A percentile compares a stretch with the other conserved stretches of the same genome.
Conservation (phyloP, 2,113 vertebrate genomes). For the Alethe diademata region DNA sequence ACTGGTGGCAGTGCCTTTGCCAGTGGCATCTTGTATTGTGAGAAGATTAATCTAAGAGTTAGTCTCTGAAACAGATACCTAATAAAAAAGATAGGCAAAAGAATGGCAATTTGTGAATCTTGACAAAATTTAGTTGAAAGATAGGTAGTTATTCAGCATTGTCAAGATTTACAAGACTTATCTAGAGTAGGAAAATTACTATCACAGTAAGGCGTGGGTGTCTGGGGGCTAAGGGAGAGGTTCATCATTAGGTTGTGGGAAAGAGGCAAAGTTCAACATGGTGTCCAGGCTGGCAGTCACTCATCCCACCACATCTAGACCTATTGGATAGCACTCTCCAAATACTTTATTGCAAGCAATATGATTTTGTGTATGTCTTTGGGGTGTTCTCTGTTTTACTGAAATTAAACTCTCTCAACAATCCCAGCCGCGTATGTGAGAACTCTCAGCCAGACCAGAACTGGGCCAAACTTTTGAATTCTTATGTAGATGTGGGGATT, state of each 20-base stretch:
- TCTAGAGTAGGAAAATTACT: not conserved
- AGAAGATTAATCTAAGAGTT: not conserved
- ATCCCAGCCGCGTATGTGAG: not conserved
- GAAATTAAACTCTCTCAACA: not conserved
- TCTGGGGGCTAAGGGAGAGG: not conserved
- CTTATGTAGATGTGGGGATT: not conserved
- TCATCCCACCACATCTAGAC: not conserved
- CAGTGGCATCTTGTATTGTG: not conserved
- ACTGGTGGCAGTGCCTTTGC: not conserved
- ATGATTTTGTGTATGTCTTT: not conserved
- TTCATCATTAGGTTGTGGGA: not conserved
- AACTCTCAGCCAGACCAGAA: not conserved
- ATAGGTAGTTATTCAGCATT: not conserved
- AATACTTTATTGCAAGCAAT: not conserved
- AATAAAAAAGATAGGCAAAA: not conserved
- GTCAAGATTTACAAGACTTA: not conserved
- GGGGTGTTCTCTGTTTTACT: not conserved
- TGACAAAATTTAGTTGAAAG: not conserved
- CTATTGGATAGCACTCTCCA: not conserved
- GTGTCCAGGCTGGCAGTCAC: not conserved
- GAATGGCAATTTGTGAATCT: not conserved
- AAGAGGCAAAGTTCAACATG: not conserved
- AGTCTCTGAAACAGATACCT: not conserved
- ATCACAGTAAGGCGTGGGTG: not conserved
- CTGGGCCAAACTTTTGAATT: not conserved